phyloP scores from a whole-genome alignment of 2,888 invertebrate genomes.

The Hipparchia semele region DNA sequence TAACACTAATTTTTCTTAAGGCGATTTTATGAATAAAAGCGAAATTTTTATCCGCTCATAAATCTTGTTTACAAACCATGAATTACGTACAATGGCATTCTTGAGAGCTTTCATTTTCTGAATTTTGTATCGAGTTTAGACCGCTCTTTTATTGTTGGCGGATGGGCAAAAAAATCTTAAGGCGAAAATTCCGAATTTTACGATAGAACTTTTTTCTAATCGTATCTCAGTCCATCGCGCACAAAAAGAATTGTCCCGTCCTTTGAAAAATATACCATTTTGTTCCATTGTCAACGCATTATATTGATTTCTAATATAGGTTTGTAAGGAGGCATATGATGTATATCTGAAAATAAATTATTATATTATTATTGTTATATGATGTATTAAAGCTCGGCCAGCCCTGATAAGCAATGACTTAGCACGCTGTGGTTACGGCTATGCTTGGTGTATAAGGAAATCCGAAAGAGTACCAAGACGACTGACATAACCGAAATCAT shows the following conservation, averaged over 20 bases:
- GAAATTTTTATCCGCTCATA: conserved; percentile 23
- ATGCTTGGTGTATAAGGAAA: too few relatives aligned
- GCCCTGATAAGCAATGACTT: too few relatives aligned
- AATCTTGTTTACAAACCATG: conserved; percentile 29
- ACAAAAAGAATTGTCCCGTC: neutral
- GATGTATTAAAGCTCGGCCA: too few relatives aligned
- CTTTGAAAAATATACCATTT: neutral
- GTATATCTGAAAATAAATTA: too few relatives aligned
- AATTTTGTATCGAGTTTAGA: conserved; percentile 26
- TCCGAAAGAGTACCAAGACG: too few relatives aligned
- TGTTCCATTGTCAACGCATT: neutral
- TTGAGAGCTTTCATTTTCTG: conserved; percentile 23
- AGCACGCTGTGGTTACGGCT: too few relatives aligned
- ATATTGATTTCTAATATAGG: too few relatives aligned
- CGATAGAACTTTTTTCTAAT: conserved; percentile 3
- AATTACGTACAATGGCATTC: conserved; percentile 23
- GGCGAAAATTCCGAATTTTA: conserved; percentile 16
- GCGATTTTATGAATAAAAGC: conserved; percentile 18
- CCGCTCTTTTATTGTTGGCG: conserved; percentile 17
- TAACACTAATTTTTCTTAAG: neutral
- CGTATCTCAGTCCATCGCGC: neutral
- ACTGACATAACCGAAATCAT: too few relatives aligned
- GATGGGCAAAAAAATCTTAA: conserved; percentile 4
- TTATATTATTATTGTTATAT: too few relatives aligned
- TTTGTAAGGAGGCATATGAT: too few relatives aligned